phyloP scores from a whole-genome alignment of 2,797 vertebrate genomes.

The Tangara arthus region DNA sequence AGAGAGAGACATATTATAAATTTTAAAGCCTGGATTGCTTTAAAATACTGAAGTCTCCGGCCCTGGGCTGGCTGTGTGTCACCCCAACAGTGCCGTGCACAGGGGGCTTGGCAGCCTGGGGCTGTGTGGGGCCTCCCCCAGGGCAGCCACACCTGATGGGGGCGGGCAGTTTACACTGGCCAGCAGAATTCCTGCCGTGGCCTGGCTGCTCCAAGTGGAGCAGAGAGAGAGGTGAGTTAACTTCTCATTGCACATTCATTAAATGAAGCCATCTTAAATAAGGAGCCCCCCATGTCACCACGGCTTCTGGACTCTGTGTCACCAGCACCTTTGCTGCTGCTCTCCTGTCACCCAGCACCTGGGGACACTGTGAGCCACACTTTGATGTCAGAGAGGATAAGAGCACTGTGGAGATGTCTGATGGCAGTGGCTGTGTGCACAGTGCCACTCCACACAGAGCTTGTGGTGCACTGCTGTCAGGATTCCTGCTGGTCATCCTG shows the following conservation, averaged over 20 bases:
- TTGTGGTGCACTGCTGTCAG: fast-evolving
- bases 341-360: neutral
- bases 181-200: neutral
- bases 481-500: neutral
- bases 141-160: neutral
- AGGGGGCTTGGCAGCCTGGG: neutral
- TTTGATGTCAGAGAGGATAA: neutral
- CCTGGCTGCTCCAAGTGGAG: neutral
- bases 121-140: neutral
- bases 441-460: neutral
- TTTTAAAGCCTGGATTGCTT: neutral
- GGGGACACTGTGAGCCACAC: neutral
- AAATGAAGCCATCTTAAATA: neutral
- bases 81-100: neutral
- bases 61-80: neutral
- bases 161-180: neutral
- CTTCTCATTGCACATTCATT: neutral
- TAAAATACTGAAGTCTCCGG: neutral
- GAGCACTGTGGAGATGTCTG: neutral
- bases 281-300: fast-evolving
- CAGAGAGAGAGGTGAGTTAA: fast-evolving
- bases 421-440: neutral
- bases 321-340: neutral
- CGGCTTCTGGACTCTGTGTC: neutral
- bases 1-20: neutral